Evolutionary conservation across 1,140 invertebrate genomes (phyloP), one percentile per base, ranked within the genome.

Genomic region (Drosophila pachea): DNA sequence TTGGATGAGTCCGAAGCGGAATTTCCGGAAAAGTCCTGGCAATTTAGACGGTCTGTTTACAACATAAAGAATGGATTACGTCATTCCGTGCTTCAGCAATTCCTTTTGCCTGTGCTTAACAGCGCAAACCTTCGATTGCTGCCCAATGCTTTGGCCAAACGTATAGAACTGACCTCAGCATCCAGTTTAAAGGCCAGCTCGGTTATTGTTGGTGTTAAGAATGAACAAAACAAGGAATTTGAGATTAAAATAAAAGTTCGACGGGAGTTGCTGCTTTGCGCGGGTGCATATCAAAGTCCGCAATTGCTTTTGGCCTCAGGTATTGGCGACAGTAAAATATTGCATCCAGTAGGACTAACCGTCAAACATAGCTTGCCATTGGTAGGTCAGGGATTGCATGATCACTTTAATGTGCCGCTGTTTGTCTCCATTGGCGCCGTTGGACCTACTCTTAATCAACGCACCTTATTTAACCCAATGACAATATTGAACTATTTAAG

Each of bases 301-400:
- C 93, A 95, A 50, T 87, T 96, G 11, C 89, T 96, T 5, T 91
- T 95, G 86, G 83, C 94, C n/a, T 94, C 94, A 1, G 94, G 94
- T 3, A 91, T 94, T 45, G 94, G 93, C 2, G 91, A 93, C 7
- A 78, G 56, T 3, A 68, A 89, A 12, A 73, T 91, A 33, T 78
- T 94, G 9, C 66, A 90, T 12, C 90, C 89, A 76, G 88, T 90
- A n/a, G 58, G 90, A 86, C 91, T 94, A 74, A 78, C 90, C 0
- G 40, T 91, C 1, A 84, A 92, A 48, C 78, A 87, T n/a, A 84
- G 92, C 47, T 88, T 92, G 38, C 89, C 91, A 5, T 63, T 78
- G n/a, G 92, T 94, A 1, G 94, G 94, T 0, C 86, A 89, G 36
- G 94, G 94, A 72, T 83, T 94, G 0, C 93, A 94, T 68, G 95